Conservation (phyloP, 2,797 vertebrate species). For the Sebastes goodei region DNA sequence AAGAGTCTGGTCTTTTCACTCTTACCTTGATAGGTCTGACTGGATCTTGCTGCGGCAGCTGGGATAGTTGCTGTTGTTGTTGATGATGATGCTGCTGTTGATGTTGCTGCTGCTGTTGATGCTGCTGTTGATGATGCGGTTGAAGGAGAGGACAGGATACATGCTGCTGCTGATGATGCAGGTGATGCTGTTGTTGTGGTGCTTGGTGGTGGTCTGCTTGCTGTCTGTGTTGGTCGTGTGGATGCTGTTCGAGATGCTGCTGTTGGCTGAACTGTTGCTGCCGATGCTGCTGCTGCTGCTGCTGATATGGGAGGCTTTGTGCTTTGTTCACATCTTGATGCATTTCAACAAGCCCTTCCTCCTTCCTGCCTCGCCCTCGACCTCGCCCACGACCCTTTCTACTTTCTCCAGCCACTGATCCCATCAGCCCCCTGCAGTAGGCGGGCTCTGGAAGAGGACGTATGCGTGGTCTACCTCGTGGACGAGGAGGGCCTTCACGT, state of each 20-base stretch:
- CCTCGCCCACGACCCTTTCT: slow-evolving; percentile 87
- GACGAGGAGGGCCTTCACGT: slow-evolving; percentile 90
- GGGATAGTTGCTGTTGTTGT: slow-evolving; percentile 60
- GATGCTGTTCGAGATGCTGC: slow-evolving; percentile 70
- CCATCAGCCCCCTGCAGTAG: slow-evolving; percentile 80
- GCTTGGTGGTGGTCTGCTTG: slow-evolving; percentile 62
- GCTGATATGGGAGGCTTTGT: slow-evolving; percentile 73
- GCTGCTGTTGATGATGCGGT: slow-evolving; percentile 64
- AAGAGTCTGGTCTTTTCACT: background rate
- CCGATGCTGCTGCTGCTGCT: slow-evolving; percentile 64
- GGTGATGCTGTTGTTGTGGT: slow-evolving; percentile 63
- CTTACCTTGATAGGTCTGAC: slow-evolving; percentile 89
- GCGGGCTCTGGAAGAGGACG: slow-evolving; percentile 86
- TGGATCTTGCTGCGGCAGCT: slow-evolving; percentile 77
- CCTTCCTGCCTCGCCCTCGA: slow-evolving; percentile 80
- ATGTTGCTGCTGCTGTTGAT: slow-evolving; percentile 64
- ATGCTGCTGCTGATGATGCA: slow-evolving; percentile 58
- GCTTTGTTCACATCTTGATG: slow-evolving; percentile 78
- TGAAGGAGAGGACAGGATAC: slow-evolving; percentile 60
- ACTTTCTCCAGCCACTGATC: slow-evolving; percentile 80
- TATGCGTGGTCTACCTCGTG: slow-evolving; percentile 89
- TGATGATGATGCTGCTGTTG: slow-evolving; percentile 67
- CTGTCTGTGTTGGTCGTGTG: slow-evolving; percentile 65
- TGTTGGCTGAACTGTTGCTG: slow-evolving; percentile 71
- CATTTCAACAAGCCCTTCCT: slow-evolving; percentile 76